Conservation (phyloP, 2,797 vertebrate genomes). For the Pygocentrus nattereri region DNA sequence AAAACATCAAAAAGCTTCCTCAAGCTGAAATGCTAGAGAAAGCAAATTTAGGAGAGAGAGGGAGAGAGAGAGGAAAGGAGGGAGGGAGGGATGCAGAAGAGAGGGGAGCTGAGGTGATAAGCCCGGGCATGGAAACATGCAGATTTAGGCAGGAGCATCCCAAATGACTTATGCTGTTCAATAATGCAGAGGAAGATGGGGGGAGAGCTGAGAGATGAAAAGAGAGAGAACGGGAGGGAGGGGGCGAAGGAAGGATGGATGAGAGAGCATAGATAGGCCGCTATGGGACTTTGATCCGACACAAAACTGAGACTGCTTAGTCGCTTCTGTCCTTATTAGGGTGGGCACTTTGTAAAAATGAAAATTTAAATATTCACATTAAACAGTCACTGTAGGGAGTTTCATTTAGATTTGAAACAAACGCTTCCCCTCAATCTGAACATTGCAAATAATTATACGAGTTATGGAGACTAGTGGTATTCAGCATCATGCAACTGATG, state of each 20-base stretch:
- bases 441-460: too few relatives aligned
- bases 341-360: neutral
- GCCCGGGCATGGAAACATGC: constrained; percentile 11
- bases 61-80: constrained; percentile 1
- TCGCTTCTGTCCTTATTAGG: neutral
- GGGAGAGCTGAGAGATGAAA: neutral
- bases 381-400: too few relatives aligned
- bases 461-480: too few relatives aligned
- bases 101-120: constrained; percentile 22
- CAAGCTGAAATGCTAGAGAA: neutral
- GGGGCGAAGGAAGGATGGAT: neutral
- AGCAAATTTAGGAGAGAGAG: neutral
- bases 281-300: neutral
- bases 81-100: neutral
- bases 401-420: too few relatives aligned
- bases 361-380: neutral
- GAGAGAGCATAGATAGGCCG: neutral
- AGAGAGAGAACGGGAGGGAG: neutral
- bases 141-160: constrained; percentile 16
- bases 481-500: too few relatives aligned
- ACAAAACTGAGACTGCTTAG: neutral
- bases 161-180: constrained; percentile 26
- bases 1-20: neutral
- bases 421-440: too few relatives aligned
- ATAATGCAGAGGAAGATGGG: constrained; percentile 27